Evolutionary conservation across 2,888 invertebrate genomes (phyloP), one percentile per base, ranked within the genome.

Genomic region (Oeneis ivallda): DNA sequence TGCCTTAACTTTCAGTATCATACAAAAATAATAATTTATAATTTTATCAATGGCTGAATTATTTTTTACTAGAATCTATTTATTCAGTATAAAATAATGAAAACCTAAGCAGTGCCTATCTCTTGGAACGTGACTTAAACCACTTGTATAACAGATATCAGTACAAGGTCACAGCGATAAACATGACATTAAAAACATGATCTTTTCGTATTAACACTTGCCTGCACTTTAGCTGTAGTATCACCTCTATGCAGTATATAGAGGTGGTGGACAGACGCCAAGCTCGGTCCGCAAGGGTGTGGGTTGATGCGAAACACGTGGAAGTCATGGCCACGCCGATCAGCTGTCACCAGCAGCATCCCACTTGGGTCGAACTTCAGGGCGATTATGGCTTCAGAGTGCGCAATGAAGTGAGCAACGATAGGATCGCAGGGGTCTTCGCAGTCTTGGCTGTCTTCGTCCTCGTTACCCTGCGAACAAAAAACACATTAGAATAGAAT

Each of bases 171-270:
- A 1, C 26, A 26, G 26, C 3, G n/a, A n/a, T n/a, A n/a, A 4
- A 5, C 26, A 26, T 26, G 26, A 39, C 3, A 11, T 9, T 39
- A 11, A 11, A 39, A 11, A 11, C 11, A 11, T 39, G 9, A 11
- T 9, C 11, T 11, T 45, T 7, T 19, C n/a, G n/a, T n/a, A n/a
- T n/a, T n/a, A n/a, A n/a, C n/a, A n/a, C n/a, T n/a, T n/a, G n/a
- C 93, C 88, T 96, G 96, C 63, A 98, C 98, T 93, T 96, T 97
- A 59, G 99, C 98, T 53, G 97, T 97, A 0, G 99, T 99, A 78
- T 98, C 99, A 5, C 99, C 99, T 50, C 99, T 93, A 83, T 98
- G 98, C 70, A 99, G 89, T 41, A 98, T 95, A 82, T 99, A 99
- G 49, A 99, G 92, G 87, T 99, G 99, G 82, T 99, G 98, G 37